Evolutionary conservation across 2,797 vertebrate genomes (phyloP).

Genomic region (Acipenser oxyrinchus): DNA sequence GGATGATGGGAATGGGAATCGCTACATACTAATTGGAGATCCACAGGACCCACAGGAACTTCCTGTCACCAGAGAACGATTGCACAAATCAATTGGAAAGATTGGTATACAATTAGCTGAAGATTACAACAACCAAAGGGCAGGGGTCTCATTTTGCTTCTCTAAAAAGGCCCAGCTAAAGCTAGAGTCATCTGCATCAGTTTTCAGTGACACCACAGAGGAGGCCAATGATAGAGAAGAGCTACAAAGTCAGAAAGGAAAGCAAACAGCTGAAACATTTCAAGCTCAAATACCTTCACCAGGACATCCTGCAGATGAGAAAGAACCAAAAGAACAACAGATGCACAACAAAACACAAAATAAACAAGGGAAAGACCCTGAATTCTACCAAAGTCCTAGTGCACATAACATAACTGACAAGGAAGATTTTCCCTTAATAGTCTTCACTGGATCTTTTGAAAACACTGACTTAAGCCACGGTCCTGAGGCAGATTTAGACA

Average conservation of each 20-base stretch:
- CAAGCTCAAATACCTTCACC: constrained; percentile 34
- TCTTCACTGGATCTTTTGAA: constrained; percentile 14
- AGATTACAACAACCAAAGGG: constrained; percentile 53
- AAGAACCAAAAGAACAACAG: constrained; percentile 16
- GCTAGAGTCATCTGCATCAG: constrained; percentile 88
- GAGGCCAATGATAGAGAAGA: constrained; percentile 70
- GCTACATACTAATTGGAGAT: constrained; percentile 21
- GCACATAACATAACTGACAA: constrained; percentile 22
- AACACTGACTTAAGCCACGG: constrained; percentile 8
- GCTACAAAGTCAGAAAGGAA: constrained; percentile 56
- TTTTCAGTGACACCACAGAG: constrained; percentile 86
- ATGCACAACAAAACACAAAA: constrained; percentile 23
- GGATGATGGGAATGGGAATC: constrained; percentile 41
- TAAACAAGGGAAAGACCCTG: constrained; percentile 15
- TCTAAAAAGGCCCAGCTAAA: constrained; percentile 80
- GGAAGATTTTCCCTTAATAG: constrained; percentile 28
- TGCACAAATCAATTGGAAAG: constrained; percentile 34
- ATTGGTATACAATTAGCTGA: constrained; percentile 39
- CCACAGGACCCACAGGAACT: constrained; percentile 30
- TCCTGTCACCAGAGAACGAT: constrained; percentile 37
- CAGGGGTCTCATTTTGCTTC: constrained; percentile 92
- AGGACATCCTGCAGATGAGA: constrained; percentile 22
- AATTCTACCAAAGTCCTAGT: constrained; percentile 14
- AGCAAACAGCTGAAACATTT: constrained; percentile 46
- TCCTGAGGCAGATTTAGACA: constrained; percentile 23